A percentile compares a stretch with the other conserved stretches of the same genome.
Evolutionary conservation across 2,113 vertebrate genomes (phyloP).

Genomic region (Odocoileus hemionus): DNA sequence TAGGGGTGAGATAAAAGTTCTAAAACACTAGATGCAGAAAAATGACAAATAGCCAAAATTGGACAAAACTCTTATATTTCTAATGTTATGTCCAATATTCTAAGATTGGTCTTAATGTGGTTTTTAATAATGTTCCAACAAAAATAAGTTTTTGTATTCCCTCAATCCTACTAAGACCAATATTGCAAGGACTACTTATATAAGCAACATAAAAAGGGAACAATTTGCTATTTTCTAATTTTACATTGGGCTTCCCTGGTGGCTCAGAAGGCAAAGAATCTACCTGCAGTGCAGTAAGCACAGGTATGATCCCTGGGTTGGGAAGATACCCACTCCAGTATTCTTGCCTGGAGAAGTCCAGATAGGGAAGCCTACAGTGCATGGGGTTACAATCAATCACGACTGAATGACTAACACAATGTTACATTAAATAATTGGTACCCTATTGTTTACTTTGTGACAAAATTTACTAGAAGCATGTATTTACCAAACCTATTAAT

Average conservation of each 20-base stretch:
- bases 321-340: neutral
- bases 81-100: neutral
- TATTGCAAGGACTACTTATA: neutral
- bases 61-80: neutral
- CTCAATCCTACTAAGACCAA: neutral
- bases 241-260: neutral
- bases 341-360: neutral
- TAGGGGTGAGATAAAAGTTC: neutral
- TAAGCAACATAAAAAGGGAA: neutral
- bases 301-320: neutral
- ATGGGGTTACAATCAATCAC: neutral
- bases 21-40: neutral
- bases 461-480: conserved; percentile 26
- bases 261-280: neutral
- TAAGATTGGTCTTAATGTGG: neutral
- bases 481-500: neutral
- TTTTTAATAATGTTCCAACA: neutral
- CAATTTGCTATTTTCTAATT: conserved; percentile 7
- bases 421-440: neutral
- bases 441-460: neutral
- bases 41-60: neutral
- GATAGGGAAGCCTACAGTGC: neutral
- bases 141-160: neutral
- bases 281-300: neutral
- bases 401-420: neutral